A percentile compares a stretch with the other conserved stretches of the same genome.
Evolutionary conservation across 1,140 invertebrate genomes (phyloP).

Genomic region (Parasteatoda tepidariorum): DNA sequence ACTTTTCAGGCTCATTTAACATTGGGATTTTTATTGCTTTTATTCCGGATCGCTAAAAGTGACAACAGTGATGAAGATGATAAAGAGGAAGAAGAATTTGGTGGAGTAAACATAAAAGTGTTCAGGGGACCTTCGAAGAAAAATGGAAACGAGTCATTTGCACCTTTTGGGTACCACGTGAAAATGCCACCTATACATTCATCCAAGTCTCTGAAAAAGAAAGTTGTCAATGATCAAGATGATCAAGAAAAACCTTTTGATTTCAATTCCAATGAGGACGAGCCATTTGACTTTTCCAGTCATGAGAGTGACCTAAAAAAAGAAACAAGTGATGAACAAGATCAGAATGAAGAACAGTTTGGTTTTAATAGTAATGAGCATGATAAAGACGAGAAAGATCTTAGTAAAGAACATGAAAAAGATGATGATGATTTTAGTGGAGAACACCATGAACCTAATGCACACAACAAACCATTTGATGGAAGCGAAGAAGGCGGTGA

Average conservation of each 20-base stretch:
- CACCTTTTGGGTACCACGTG: constrained; percentile 57
- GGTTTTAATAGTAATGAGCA: no score
- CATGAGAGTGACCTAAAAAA: not conserved
- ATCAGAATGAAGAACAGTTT: no score
- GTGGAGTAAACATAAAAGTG: constrained; percentile 55
- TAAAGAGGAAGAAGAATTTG: constrained; percentile 1
- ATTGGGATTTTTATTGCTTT: no score
- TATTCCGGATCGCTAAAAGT: no score
- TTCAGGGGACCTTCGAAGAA: constrained; percentile 36
- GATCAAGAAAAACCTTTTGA: not conserved
- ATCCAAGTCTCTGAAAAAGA: not conserved
- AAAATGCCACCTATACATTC: constrained; percentile 20
- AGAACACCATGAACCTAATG: no score
- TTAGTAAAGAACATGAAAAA: no score
- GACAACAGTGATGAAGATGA: not conserved
- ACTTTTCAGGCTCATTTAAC: no score
- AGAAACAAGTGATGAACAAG: no score
- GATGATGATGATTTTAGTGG: no score
- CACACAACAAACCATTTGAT: no score
- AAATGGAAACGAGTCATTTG: constrained; percentile 27
- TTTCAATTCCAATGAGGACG: not conserved
- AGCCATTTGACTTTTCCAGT: not conserved
- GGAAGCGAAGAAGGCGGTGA: no score
- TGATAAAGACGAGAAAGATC: no score
- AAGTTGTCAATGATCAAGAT: not conserved